Conservation (phyloP, 2,113 vertebrate species). For the Lepisosteus osseus region DNA sequence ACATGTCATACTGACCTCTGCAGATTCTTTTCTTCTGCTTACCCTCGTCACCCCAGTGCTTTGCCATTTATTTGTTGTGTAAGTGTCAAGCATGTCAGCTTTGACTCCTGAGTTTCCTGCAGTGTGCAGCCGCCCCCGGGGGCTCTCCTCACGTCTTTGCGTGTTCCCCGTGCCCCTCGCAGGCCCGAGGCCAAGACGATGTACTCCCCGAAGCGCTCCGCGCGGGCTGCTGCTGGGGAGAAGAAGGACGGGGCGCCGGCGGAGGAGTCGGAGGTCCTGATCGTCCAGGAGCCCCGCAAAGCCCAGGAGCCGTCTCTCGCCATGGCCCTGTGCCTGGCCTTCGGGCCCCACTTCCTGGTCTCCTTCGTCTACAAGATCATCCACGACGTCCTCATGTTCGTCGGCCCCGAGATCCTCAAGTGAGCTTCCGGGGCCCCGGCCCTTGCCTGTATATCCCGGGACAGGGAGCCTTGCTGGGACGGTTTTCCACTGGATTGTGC, state of each 20-base stretch:
- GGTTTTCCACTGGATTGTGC: too few relatives aligned
- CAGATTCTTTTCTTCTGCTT: too few relatives aligned
- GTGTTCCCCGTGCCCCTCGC: not conserved
- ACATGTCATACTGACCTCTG: too few relatives aligned
- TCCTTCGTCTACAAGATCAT: slow-evolving; percentile 86
- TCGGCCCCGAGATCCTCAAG: slow-evolving; percentile 85
- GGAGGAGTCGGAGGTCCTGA: slow-evolving; percentile 83
- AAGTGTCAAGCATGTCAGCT: too few relatives aligned
- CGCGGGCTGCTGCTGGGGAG: slow-evolving; percentile 33
- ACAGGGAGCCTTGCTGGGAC: too few relatives aligned
- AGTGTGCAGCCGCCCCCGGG: too few relatives aligned
- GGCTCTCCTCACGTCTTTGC: too few relatives aligned
- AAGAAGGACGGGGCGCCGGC: slow-evolving; percentile 48
- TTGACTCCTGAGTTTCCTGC: too few relatives aligned
- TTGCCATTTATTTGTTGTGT: too few relatives aligned
- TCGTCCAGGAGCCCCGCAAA: slow-evolving; percentile 64
- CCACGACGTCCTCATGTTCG: slow-evolving; percentile 93
- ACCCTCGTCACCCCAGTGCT: too few relatives aligned
- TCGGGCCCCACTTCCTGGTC: slow-evolving; percentile 92
- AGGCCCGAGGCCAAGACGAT: slow-evolving; percentile 50
- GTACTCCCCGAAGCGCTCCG: slow-evolving; percentile 59
- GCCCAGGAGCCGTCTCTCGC: slow-evolving; percentile 77
- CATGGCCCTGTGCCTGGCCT: slow-evolving; percentile 83
- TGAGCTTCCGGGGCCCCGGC: slow-evolving; percentile 45
- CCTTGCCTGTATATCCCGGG: too few relatives aligned